Conservation (phyloP, 2,113 vertebrate genomes). For the Bubo scandiacus region DNA sequence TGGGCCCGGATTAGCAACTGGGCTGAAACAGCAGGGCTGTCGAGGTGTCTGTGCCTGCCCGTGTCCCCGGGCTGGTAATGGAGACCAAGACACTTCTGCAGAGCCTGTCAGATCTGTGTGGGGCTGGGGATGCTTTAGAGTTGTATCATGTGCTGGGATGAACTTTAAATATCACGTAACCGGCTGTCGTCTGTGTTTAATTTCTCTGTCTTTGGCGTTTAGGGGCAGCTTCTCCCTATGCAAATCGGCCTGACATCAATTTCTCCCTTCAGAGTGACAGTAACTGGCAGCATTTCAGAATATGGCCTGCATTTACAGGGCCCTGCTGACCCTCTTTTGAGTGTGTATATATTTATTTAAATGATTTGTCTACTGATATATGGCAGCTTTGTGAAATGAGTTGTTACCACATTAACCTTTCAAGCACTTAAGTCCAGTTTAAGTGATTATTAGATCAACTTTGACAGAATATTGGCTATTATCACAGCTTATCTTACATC, state of each 20-base stretch:
- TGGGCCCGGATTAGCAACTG: accelerated
- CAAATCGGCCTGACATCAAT: neutral
- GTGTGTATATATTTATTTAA: constrained; percentile 32
- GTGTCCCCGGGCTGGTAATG: accelerated
- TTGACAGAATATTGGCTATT: constrained; percentile 44
- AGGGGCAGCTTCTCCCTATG: neutral
- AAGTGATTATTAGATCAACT: constrained; percentile 25
- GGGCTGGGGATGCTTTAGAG: neutral
- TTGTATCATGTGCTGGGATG: neutral
- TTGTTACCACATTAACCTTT: constrained; percentile 29
- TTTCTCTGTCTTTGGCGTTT: neutral
- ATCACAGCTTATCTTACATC: neutral
- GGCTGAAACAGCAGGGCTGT: neutral
- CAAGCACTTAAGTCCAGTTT: neutral
- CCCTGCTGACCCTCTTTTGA: neutral
- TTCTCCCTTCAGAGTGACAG: neutral
- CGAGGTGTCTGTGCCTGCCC: neutral
- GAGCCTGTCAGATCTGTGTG: neutral
- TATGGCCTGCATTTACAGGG: neutral
- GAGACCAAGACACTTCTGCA: neutral
- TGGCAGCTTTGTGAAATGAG: neutral
- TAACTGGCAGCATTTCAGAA: constrained; percentile 11
- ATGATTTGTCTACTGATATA: neutral
- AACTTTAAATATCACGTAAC: neutral
- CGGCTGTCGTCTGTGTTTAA: accelerated